Evolutionary conservation across 2,113 vertebrate genomes (phyloP).

Genomic region (Solea solea): DNA sequence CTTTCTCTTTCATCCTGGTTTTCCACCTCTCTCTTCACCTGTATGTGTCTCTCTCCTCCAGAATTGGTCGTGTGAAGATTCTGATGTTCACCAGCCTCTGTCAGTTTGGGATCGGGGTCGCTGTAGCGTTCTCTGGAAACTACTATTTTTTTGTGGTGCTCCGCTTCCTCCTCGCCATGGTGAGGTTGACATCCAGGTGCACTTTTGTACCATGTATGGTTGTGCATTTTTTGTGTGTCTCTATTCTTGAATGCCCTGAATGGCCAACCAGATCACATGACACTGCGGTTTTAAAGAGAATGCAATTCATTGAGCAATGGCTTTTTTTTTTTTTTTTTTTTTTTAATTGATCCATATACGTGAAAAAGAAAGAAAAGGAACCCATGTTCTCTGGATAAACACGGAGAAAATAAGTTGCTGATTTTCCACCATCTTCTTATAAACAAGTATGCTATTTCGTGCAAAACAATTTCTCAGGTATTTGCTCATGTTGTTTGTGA

Average conservation of each 20-base stretch:
- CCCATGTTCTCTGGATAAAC: neutral
- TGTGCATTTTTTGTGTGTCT: neutral
- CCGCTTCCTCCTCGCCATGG: conserved; percentile 92
- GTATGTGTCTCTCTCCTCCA: conserved; percentile 56
- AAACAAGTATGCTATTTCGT: neutral
- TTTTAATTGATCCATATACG: neutral
- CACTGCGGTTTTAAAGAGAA: neutral
- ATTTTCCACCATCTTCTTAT: neutral
- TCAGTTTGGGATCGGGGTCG: conserved; percentile 87
- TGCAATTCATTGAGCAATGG: too few species aligned
- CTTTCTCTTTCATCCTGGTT: neutral
- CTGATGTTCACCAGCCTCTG: conserved; percentile 87
- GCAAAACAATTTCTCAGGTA: neutral
- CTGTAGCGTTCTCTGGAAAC: conserved; percentile 86
- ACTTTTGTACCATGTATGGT: neutral
- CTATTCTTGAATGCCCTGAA: neutral
- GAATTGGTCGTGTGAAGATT: conserved; percentile 86
- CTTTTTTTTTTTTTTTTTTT: too few species aligned
- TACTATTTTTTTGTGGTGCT: conserved; percentile 87
- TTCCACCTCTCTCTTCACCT: neutral
- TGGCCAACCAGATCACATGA: neutral
- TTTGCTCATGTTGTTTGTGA: conserved; percentile 3
- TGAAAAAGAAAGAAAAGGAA: neutral
- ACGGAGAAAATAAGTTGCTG: too few species aligned
- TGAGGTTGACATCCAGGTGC: conserved; percentile 72